Evolutionary conservation across 2,113 vertebrate genomes (phyloP).

Genomic region (Actenoides lindsayi): DNA sequence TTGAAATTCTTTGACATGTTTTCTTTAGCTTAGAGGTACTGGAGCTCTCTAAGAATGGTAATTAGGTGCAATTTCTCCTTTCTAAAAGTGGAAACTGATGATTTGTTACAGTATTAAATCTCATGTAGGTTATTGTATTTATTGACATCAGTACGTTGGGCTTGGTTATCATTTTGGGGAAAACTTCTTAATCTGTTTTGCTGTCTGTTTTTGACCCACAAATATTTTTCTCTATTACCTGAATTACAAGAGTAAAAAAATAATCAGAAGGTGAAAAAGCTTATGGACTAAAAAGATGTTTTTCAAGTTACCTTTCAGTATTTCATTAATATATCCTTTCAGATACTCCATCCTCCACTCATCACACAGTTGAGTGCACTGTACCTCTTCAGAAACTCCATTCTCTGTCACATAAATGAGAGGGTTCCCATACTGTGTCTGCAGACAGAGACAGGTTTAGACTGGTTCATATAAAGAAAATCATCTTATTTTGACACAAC

Average conservation of each 20-base stretch:
- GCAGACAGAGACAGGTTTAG: background rate
- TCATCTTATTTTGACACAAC: background rate
- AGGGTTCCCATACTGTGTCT: constrained; percentile 93
- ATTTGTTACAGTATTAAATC: background rate
- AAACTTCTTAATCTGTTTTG: background rate
- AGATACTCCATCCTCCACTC: constrained; percentile 90
- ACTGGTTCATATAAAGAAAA: background rate
- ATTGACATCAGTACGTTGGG: background rate
- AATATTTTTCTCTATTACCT: background rate
- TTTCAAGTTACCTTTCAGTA: constrained; percentile 88
- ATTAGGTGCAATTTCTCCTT: background rate
- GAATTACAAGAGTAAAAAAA: background rate
- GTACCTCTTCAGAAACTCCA: constrained; percentile 85
- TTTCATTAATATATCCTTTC: constrained; percentile 91
- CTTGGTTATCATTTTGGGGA: background rate
- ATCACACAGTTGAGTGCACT: constrained; percentile 88
- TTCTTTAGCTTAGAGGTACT: background rate
- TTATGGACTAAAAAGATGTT: background rate
- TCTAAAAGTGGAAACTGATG: background rate
- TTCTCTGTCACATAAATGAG: constrained; percentile 92
- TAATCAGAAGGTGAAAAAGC: background rate
- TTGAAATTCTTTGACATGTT: background rate
- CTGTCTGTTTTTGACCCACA: background rate
- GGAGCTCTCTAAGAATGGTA: background rate
- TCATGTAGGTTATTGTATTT: background rate